Evolutionary conservation across 2,888 invertebrate species (phyloP).

Genomic region (Teleiodes luculella): DNA sequence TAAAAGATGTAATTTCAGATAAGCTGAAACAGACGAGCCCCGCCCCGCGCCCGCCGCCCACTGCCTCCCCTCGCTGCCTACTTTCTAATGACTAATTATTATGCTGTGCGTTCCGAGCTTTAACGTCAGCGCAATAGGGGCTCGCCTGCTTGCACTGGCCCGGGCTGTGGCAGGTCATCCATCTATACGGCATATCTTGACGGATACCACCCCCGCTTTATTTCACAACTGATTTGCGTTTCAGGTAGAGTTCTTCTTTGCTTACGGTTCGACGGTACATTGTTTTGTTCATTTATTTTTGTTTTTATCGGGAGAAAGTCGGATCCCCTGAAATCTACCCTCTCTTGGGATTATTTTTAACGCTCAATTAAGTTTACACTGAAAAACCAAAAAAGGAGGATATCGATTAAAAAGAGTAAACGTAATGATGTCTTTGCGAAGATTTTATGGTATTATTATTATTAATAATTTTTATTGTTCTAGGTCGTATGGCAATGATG

Average conservation of each 20-base stretch:
- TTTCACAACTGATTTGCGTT: background rate
- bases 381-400: too few relatives aligned
- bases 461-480: background rate
- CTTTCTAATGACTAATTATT: slow-evolving; percentile 80
- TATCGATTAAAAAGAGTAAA: too few relatives aligned
- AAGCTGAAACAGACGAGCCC: slow-evolving; percentile 78
- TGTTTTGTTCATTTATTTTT: too few relatives aligned
- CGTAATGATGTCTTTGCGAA: too few relatives aligned
- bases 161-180: slow-evolving; percentile 54
- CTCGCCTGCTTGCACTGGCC: slow-evolving; percentile 55
- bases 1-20: slow-evolving; percentile 80
- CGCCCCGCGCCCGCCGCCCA: slow-evolving; percentile 50
- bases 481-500: background rate
- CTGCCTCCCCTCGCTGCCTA: slow-evolving; percentile 61
- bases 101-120: slow-evolving; percentile 77
- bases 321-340: too few relatives aligned
- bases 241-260: background rate
- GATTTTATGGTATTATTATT: too few relatives aligned
- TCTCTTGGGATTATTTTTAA: too few relatives aligned
- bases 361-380: too few relatives aligned
- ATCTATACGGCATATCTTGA: slow-evolving; percentile 42
- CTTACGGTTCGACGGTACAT: too few relatives aligned
- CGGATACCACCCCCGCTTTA: slow-evolving; percentile 23
- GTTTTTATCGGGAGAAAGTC: too few relatives aligned
- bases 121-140: slow-evolving; percentile 54